Conservation (phyloP, 2,113 vertebrate species). For the Misgurnus mizolepis region DNA sequence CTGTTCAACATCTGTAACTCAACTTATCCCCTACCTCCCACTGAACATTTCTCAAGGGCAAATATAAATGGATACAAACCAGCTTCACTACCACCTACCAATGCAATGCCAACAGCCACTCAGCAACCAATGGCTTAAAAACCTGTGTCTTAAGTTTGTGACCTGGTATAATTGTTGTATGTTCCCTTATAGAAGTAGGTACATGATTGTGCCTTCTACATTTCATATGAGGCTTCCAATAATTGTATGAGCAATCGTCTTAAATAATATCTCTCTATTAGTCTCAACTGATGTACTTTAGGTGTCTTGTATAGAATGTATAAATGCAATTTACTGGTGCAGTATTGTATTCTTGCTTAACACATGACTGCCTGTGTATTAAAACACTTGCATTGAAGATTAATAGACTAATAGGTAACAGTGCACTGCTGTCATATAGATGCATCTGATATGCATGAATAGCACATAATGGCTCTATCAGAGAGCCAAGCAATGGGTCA, state of each 20-base stretch:
- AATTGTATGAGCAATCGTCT: too few relatives aligned
- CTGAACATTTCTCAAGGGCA: slow-evolving; percentile 42
- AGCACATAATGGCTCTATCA: slow-evolving; percentile 31
- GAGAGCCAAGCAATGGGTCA: slow-evolving; percentile 42
- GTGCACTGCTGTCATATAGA: slow-evolving; percentile 40
- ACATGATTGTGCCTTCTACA: too few relatives aligned
- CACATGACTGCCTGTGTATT: slow-evolving; percentile 3
- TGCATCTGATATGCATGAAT: slow-evolving; percentile 51
- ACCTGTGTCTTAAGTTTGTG: background rate
- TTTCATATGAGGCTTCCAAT: too few relatives aligned
- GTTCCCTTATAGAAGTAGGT: too few relatives aligned
- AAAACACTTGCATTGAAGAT: slow-evolving; percentile 20
- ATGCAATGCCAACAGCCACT: slow-evolving; percentile 13
- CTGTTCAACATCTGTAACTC: slow-evolving; percentile 48
- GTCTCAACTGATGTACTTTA: background rate
- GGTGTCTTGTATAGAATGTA: background rate
- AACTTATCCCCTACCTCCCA: slow-evolving; percentile 25
- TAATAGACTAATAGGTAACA: slow-evolving; percentile 1
- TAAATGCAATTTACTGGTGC: background rate
- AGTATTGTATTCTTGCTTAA: background rate
- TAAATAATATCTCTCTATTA: background rate
- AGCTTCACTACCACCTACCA: slow-evolving; percentile 32
- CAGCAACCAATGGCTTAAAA: background rate
- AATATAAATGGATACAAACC: slow-evolving; percentile 36
- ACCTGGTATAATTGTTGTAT: background rate